These are phyloP conservation scores for Cynodonichthys magdalenae DNA, from an alignment of 2,797 vertebrate species.

Conservation along the genomic window DNA sequence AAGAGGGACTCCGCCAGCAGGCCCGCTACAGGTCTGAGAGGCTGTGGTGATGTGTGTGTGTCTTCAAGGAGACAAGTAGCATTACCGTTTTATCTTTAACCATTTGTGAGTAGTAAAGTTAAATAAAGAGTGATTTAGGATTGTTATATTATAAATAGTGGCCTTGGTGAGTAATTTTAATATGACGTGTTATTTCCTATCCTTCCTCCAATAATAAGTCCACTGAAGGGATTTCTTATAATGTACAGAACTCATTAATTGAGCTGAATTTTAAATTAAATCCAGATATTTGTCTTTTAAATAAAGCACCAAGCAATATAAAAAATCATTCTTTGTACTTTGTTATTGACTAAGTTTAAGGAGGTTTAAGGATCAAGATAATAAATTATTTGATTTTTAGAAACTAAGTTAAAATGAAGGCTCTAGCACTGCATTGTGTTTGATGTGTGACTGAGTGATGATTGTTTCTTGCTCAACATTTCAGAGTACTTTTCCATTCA, in stretches of 20 bases:
- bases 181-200: too few relatives aligned
- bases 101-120: not conserved
- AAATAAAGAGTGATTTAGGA: not conserved
- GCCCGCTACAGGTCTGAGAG: slow-evolving; percentile 86
- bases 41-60: slow-evolving; percentile 18
- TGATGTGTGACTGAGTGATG: too few relatives aligned
- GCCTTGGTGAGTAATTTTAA: not conserved
- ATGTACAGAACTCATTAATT: not conserved
- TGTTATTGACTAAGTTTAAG: too few relatives aligned
- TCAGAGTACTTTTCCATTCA: not conserved
- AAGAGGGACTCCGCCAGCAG: slow-evolving; percentile 91
- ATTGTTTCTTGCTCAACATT: not conserved
- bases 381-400: too few relatives aligned
- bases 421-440: too few relatives aligned
- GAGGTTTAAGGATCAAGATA: too few relatives aligned
- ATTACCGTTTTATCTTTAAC: not conserved
- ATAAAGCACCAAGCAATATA: too few relatives aligned
- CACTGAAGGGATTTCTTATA: not conserved
- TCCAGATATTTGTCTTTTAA: not conserved
- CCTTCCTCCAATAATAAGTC: too few relatives aligned
- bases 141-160: not conserved
- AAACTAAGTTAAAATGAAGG: not conserved
- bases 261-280: not conserved
- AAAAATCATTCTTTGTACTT: too few relatives aligned
- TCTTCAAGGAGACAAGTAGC: too few relatives aligned